phyloP scores from a whole-genome alignment of 2,113 vertebrate genomes.

The Grammomys surdaster region DNA sequence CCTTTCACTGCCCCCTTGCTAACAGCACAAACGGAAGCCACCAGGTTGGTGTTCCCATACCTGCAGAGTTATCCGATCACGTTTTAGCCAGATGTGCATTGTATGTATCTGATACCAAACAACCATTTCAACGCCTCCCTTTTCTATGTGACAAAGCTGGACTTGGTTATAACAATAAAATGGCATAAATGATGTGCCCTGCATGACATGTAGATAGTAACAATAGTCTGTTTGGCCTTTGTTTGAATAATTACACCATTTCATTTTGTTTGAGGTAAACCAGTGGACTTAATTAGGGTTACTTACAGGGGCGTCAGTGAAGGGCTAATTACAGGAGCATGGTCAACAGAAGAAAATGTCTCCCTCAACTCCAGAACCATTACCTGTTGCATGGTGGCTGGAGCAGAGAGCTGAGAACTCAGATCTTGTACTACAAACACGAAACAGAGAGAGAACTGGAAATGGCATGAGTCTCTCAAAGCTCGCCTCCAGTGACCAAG shows the following conservation, averaged over 20 bases:
- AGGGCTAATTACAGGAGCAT: not conserved
- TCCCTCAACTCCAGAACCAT: not conserved
- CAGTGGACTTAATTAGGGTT: not conserved
- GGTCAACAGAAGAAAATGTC: not conserved
- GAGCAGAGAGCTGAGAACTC: not conserved
- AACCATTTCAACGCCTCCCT: not conserved
- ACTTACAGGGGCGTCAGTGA: not conserved
- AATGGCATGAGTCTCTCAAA: not conserved
- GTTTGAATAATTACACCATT: not conserved
- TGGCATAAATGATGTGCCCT: not conserved
- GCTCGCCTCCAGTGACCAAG: not conserved
- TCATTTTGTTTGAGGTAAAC: not conserved
- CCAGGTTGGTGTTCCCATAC: not conserved
- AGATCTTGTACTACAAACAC: not conserved
- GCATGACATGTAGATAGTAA: not conserved
- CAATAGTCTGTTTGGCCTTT: not conserved
- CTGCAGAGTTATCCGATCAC: not conserved
- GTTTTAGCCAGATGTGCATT: not conserved
- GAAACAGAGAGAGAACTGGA: not conserved
- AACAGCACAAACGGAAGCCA: not conserved
- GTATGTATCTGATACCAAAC: not conserved
- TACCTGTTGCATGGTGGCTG: not conserved
- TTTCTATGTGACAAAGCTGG: not conserved
- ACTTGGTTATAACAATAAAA: slow-evolving; percentile 29
- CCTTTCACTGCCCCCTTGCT: not conserved